phyloP scores from a whole-genome alignment of 1,140 invertebrate genomes.

The Drosophila carrolli region DNA sequence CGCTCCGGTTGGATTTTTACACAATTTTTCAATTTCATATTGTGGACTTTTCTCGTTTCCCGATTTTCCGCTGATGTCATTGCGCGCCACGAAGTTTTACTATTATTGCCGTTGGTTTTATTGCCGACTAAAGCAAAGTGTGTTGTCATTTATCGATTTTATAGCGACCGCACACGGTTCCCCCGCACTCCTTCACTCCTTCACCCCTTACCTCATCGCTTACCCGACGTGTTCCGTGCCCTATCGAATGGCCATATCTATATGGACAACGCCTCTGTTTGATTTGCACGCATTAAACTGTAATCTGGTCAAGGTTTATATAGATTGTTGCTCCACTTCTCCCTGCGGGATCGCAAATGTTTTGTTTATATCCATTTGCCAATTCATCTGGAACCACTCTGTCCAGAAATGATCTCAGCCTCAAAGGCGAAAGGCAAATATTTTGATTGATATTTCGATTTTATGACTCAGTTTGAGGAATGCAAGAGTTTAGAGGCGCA shows the following conservation, averaged over 20 bases:
- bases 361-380: constrained; percentile 60
- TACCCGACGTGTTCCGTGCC: not conserved
- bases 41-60: constrained; percentile 4
- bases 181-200: not conserved
- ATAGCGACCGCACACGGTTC: constrained; percentile 55
- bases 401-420: constrained; percentile 21
- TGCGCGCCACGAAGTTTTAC: constrained; percentile 64
- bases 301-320: constrained; percentile 78
- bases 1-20: constrained; percentile 23
- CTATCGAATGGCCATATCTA: constrained; percentile 58
- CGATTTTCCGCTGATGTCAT: constrained; percentile 72
- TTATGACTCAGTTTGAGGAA: constrained; percentile 44
- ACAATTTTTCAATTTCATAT: constrained; percentile 41
- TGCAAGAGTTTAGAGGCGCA: constrained; percentile 6
- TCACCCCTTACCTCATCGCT: constrained; percentile 12
- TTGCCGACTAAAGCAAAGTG: constrained; percentile 67
- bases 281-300: constrained; percentile 75
- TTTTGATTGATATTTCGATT: constrained; percentile 57
- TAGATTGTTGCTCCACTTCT: constrained; percentile 25
- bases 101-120: constrained; percentile 72
- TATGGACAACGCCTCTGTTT: constrained; percentile 63
- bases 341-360: constrained; percentile 27
- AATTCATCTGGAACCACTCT: constrained; percentile 25
- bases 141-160: constrained; percentile 81
- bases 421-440: constrained; percentile 19